Percentiles rank a stretch among this genome's conserved stretches.
Conservation (phyloP, 2,113 vertebrate genomes). For the Prionailurus bengalensis region DNA sequence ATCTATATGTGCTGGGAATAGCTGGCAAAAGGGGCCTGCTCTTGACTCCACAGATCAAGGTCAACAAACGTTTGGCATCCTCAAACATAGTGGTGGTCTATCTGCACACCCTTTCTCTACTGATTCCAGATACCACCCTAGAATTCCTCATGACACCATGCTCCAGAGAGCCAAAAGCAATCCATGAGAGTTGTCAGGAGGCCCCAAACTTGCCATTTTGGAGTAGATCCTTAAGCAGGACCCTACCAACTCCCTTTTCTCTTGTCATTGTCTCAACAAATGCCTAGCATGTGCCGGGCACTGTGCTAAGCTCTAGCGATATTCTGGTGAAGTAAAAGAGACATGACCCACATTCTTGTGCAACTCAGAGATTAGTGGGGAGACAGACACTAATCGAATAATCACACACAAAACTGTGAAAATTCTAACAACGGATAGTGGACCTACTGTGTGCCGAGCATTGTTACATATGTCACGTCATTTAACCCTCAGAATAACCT, state of each 20-base stretch:
- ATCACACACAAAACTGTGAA: neutral
- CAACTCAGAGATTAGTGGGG: neutral
- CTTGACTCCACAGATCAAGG: conserved; percentile 2
- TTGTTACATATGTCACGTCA: neutral
- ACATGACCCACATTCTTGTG: neutral
- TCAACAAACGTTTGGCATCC: neutral
- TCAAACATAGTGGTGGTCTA: neutral
- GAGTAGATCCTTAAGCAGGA: neutral
- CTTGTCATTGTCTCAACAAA: neutral
- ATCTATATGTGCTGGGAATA: neutral
- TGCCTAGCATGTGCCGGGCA: neutral
- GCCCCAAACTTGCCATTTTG: neutral
- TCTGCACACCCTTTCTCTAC: neutral
- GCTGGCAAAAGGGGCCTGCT: neutral
- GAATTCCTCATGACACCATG: neutral
- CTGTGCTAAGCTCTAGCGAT: neutral
- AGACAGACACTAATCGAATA: neutral
- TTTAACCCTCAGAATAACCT: conserved; percentile 18
- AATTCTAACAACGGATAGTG: neutral
- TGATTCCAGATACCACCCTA: neutral
- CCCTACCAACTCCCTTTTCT: neutral
- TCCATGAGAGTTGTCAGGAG: neutral
- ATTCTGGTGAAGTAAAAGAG: neutral
- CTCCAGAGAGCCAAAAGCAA: neutral
- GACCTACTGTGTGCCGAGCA: neutral